Percentiles rank a stretch among this genome's conserved stretches.
Conservation (phyloP, 1,140 invertebrate genomes). For the Brachionus calyciflorus region DNA sequence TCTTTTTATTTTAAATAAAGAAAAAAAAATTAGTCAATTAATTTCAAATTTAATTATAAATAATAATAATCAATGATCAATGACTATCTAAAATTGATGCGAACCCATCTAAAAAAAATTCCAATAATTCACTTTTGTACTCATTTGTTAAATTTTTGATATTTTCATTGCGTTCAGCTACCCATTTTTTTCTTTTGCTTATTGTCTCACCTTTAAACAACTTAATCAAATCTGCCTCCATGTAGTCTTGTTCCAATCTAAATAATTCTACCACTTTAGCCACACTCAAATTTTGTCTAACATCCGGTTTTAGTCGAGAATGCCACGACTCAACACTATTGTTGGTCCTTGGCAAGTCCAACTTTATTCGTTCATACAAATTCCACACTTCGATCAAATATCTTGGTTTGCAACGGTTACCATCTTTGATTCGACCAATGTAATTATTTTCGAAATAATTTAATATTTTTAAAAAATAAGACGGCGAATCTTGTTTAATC, state of each 20-base stretch:
- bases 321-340: slow-evolving; percentile 6
- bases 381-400: not conserved
- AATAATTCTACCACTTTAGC: not conserved
- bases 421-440: not conserved
- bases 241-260: not conserved
- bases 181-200: not conserved
- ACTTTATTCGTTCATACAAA: not conserved
- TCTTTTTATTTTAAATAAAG: too few relatives aligned
- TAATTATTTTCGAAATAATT: not conserved
- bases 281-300: not conserved
- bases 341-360: not conserved
- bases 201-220: not conserved
- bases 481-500: too few relatives aligned
- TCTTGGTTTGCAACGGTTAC: not conserved
- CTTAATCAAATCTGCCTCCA: not conserved
- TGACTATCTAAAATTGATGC: too few relatives aligned
- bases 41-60: too few relatives aligned
- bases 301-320: not conserved
- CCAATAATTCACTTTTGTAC: too few relatives aligned
- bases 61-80: too few relatives aligned
- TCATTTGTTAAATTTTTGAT: too few relatives aligned
- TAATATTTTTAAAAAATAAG: not conserved
- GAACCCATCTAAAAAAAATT: too few relatives aligned
- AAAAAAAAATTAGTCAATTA: too few relatives aligned
- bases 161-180: not conserved